Base-by-base conservation (phyloP, 2,888 invertebrate genomes). In the Panopea generosa region DNA sequence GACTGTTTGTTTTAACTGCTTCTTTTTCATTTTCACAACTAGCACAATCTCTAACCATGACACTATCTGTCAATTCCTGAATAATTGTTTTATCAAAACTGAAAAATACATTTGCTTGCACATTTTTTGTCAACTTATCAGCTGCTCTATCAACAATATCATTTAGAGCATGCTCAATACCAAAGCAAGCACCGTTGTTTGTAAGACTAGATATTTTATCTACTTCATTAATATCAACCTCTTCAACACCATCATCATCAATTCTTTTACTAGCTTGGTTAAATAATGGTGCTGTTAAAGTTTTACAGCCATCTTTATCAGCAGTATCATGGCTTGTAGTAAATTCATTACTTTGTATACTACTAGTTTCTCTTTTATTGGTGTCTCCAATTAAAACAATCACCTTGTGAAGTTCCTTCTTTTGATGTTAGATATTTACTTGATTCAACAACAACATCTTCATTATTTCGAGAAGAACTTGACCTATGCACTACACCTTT, bases 51-150 rank as follows among this genome's bases (percentile, higher is more conserved):
- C 16, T 62, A 18, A 9, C 24, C 77, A 77, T 77, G 2, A 77
- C 65, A 52, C 67, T 56, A 50, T 77, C 77, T 27, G 77, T 77
- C 18, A 77, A 45, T 45, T 73, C 68, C 47, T 77, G 77, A 40
- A 77, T 77, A 4, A 73, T 57, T 20, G 55, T 59, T 24, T 33
- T 52, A 49, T 69, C 67, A 60, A 77, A 77, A 22, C 29, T 61
- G 50, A 77, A 77, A 40, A 77, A 38, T n/a, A 29, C 4, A 49
- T 59, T 63, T 11, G 40, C 63, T 59, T 59, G 65, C 18, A 66
- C 7, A 6, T 57, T 29, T 33, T 33, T 11, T 33, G 33, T 33
- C 33, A 33, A 33, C 11, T 33, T 33, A 33, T 33, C 26, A 29
- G 56, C 24, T 18, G 33, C 56, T 49, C 33, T 56, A 43, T 56